These are phyloP conservation scores for Oasisia sp. DNA, from an alignment of 2,888 invertebrate species.

Conservation along the genomic window DNA sequence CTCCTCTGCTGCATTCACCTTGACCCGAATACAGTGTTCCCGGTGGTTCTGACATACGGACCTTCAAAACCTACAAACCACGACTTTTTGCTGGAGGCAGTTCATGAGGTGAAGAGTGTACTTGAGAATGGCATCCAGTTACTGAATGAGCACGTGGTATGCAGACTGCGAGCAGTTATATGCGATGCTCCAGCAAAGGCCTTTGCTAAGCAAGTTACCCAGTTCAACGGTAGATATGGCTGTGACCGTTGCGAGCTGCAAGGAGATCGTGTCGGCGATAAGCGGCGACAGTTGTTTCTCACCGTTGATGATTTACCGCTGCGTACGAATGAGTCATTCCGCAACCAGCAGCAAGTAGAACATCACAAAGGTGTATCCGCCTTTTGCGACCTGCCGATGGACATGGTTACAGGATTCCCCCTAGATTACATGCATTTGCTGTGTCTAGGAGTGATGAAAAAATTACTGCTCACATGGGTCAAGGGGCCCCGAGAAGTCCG, in stretches of 20 bases:
- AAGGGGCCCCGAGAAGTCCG: background rate
- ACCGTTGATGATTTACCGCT: background rate
- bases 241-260: too few relatives aligned
- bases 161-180: too few relatives aligned
- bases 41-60: background rate
- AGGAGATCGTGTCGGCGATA: too few relatives aligned
- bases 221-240: too few relatives aligned
- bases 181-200: too few relatives aligned
- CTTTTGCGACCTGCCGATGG: background rate
- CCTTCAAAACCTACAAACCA: too few relatives aligned
- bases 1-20: background rate
- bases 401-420: background rate
- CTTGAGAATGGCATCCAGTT: too few relatives aligned
- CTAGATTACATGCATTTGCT: background rate
- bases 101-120: too few relatives aligned
- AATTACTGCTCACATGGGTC: background rate
- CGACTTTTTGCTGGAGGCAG: too few relatives aligned
- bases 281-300: too few relatives aligned
- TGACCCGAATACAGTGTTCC: background rate
- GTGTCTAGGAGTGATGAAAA: background rate
- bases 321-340: background rate
- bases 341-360: background rate
- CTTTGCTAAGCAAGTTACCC: too few relatives aligned
- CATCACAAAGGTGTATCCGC: background rate
- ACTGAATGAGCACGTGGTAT: too few relatives aligned